Base-by-base conservation (phyloP, 2,888 invertebrate species). In the Thalpophila matura region DNA sequence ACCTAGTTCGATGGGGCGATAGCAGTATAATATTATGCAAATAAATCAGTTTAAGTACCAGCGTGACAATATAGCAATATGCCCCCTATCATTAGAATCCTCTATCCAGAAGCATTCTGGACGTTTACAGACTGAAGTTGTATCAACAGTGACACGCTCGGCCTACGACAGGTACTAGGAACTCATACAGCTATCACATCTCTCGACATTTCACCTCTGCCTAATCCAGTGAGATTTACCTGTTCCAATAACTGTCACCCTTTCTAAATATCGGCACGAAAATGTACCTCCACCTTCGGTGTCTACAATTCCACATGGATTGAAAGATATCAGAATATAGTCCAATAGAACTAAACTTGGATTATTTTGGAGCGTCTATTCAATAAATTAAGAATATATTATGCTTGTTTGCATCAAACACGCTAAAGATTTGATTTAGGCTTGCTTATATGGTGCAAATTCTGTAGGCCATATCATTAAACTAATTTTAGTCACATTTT, bases 241-340 rank as follows among this genome's bases (percentile, higher is more conserved):
- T 18, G 10, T 24, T 9, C 61, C 63, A 69, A 60, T 59, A 63
- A 46, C 69, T 59, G 69, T 40, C 60, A 59, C 1, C 60, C 4
- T 24, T 33, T 27, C 7, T 43, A 37, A 62, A 35, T 67, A 57
- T 62, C 9, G 14, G 5, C 24, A 33, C 27, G 24, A 12, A 33
- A 66, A 35, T 68, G 45, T 46, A 59, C 27, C 22, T 27, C 27
- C 29, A 20, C 40, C 22, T 40, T n/a, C 3, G 7, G 22, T 27
- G 33, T 24, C n/a, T n/a, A n/a, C n/a, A n/a, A n/a, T n/a, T n/a
- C 18, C 27, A 40, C 27, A 18, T 27, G 59, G 14, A 59, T 46
- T 58, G 45, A 24, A 46, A 38, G 29, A 45, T 57, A 66, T n/a
- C n/a, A 38, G 20, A 38, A 10, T 58, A 14, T 12, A 22, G 37